phyloP scores from a whole-genome alignment of 2,888 invertebrate genomes.

The Tetheella fluctuosa region DNA sequence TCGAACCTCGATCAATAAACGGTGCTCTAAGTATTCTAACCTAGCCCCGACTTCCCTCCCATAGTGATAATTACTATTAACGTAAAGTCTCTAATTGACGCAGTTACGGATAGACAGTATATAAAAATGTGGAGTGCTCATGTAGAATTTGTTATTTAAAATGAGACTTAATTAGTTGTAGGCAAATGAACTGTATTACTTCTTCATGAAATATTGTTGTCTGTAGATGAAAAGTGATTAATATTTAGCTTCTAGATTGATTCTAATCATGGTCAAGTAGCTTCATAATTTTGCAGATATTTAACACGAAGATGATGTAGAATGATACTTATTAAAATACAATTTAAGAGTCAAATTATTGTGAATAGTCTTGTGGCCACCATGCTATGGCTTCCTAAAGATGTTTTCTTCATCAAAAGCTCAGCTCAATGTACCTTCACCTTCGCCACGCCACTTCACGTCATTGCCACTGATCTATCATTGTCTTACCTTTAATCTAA shows the following conservation, averaged over 20 bases:
- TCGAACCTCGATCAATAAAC: constrained; percentile 56
- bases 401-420: too few relatives aligned
- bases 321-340: too few relatives aligned
- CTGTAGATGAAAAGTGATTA: neutral
- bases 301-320: too few relatives aligned
- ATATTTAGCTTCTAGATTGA: neutral
- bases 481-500: too few relatives aligned
- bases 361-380: too few relatives aligned
- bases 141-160: neutral
- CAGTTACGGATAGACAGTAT: neutral
- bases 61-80: constrained; percentile 47
- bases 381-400: too few relatives aligned
- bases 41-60: constrained; percentile 30
- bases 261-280: too few relatives aligned
- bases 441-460: too few relatives aligned
- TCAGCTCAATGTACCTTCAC: too few relatives aligned
- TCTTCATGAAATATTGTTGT: neutral
- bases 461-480: too few relatives aligned
- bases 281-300: too few relatives aligned
- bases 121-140: neutral
- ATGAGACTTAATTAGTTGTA: neutral
- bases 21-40: constrained; percentile 41
- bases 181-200: neutral
- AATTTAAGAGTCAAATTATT: too few relatives aligned
- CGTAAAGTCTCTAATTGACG: constrained; percentile 44